phyloP scores from a whole-genome alignment of 2,888 invertebrate genomes.

The Platynereis dumerilii region DNA sequence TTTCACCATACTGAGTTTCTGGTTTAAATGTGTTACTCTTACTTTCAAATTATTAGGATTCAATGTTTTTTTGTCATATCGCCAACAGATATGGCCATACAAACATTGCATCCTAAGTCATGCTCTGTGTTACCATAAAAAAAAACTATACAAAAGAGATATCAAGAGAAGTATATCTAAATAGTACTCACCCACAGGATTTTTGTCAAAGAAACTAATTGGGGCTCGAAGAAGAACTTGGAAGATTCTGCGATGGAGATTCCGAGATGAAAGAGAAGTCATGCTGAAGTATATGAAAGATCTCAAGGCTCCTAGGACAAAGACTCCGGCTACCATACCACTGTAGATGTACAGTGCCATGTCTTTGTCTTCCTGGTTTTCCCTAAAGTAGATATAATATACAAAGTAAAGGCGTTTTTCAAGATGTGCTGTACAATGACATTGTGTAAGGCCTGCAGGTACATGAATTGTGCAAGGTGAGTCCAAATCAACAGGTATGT shows the following conservation, averaged over 20 bases:
- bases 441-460: too few species aligned
- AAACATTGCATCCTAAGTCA: too few species aligned
- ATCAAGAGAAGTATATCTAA: background rate
- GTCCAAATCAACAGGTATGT: too few species aligned
- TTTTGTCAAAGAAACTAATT: slow-evolving; percentile 4
- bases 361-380: background rate
- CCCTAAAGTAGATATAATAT: background rate
- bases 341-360: background rate
- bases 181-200: slow-evolving; percentile 11
- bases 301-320: background rate
- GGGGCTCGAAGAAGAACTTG: background rate
- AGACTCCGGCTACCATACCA: background rate
- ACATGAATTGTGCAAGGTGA: too few species aligned
- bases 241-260: slow-evolving; percentile 3
- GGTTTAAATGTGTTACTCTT: too few species aligned
- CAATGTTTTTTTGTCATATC: too few species aligned
- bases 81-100: too few species aligned
- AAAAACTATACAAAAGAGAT: background rate
- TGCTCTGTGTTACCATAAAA: too few species aligned
- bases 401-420: too few species aligned
- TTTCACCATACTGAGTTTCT: too few species aligned
- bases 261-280: background rate
- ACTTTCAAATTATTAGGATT: too few species aligned
- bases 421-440: too few species aligned
- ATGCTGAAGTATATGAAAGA: background rate